A percentile compares a stretch with the other conserved stretches of the same genome.
These are phyloP conservation scores for Diplogasteroides magnus DNA, from an alignment of 1,140 invertebrate species.

Conservation along the genomic window DNA sequence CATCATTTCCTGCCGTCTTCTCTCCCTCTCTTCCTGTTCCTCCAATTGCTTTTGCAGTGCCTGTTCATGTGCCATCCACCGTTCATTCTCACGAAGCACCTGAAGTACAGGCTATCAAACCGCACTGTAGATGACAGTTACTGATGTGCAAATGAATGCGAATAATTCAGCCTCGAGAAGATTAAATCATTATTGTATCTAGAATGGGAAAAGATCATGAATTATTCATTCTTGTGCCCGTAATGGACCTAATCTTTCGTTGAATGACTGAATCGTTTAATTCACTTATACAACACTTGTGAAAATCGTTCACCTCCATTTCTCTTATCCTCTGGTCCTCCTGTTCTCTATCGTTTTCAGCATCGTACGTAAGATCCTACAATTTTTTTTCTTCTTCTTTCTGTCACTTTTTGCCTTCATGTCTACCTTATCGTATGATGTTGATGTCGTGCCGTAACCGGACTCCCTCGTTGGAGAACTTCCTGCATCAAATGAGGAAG, in stretches of 20 bases:
- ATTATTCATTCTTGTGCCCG: neutral
- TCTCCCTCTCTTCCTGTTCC: neutral
- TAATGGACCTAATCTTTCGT: no score
- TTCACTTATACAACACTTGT: no score
- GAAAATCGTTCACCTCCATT: no score
- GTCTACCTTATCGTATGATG: conserved; percentile 21
- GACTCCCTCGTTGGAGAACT: conserved; percentile 24
- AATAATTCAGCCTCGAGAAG: neutral
- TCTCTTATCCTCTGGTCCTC: no score
- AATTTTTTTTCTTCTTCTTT: neutral
- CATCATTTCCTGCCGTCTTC: conserved; percentile 5
- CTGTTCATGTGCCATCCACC: no score
- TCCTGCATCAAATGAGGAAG: neutral
- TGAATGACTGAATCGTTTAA: no score
- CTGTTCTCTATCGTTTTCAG: no score
- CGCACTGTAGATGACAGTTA: no score
- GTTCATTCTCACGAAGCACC: no score
- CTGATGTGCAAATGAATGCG: no score
- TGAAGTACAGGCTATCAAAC: no score
- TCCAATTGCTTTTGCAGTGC: neutral
- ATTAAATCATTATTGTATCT: conserved; percentile 6
- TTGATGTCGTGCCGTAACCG: conserved; percentile 28
- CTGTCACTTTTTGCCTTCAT: conserved; percentile 4
- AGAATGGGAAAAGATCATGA: conserved; percentile 4
- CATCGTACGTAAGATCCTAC: no score